Evolutionary conservation across 2,888 invertebrate genomes (phyloP).

Genomic region (Autographa gamma): DNA sequence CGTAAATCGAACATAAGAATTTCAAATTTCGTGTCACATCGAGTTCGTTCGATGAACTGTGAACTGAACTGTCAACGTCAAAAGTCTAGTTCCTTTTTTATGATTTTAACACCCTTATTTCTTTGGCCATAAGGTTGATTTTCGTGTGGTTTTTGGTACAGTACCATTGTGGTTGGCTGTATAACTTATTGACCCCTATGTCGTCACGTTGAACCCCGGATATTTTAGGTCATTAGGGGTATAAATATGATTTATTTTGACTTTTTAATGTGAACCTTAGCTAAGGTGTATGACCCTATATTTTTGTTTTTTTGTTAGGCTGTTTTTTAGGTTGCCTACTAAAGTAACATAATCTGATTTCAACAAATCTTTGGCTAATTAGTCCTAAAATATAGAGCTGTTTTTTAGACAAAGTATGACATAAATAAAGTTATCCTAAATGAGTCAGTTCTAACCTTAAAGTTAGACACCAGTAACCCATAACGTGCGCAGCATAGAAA

Average conservation of each 20-base stretch:
- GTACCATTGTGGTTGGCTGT: constrained; percentile 15
- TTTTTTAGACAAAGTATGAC: background rate
- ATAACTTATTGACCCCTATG: constrained; percentile 58
- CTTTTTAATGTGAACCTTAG: background rate
- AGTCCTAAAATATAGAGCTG: background rate
- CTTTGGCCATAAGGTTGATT: background rate
- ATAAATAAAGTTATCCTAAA: background rate
- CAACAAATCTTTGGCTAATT: background rate
- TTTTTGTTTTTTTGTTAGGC: background rate
- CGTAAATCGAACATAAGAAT: constrained; percentile 66
- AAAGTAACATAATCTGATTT: background rate
- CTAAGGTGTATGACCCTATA: background rate
- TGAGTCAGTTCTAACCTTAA: background rate
- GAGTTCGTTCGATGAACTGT: constrained; percentile 68
- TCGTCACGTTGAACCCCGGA: constrained; percentile 39
- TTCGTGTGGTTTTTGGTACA: background rate
- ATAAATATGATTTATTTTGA: constrained; percentile 20
- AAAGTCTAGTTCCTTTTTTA: background rate
- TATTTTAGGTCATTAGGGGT: constrained; percentile 32
- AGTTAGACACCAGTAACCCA: background rate
- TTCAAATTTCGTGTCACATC: constrained; percentile 69
- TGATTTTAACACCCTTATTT: background rate
- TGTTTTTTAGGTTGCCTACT: background rate
- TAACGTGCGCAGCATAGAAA: background rate
- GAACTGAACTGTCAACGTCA: constrained; percentile 54